phyloP scores from a whole-genome alignment of 2,113 vertebrate genomes.

The Sinocyclocheilus maitianheensis region DNA sequence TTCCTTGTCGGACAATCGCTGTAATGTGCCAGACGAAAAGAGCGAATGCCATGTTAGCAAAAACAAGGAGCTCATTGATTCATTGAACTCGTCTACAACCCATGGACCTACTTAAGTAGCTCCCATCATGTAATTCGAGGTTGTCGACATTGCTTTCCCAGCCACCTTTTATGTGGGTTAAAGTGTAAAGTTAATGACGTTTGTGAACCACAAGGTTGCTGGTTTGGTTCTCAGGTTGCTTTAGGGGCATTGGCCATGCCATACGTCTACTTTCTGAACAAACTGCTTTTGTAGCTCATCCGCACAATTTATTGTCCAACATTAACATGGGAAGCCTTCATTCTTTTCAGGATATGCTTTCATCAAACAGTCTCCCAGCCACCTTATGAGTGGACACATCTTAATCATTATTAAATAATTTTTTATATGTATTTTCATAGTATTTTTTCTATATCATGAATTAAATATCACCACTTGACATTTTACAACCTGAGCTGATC shows the following conservation, averaged over 20 bases:
- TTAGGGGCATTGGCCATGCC: background rate
- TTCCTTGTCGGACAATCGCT: constrained; percentile 19
- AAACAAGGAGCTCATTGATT: constrained; percentile 46
- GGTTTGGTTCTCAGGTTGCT: background rate
- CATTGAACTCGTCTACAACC: background rate
- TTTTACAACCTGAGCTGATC: background rate
- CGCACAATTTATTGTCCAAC: background rate
- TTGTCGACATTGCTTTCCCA: background rate
- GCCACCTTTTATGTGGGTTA: background rate
- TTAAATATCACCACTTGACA: too few relatives aligned
- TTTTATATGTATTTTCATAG: too few relatives aligned
- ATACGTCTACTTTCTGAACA: background rate
- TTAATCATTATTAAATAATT: background rate
- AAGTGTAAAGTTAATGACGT: background rate
- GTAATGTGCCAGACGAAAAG: background rate
- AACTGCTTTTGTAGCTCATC: background rate
- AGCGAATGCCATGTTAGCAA: background rate
- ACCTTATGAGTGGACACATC: background rate
- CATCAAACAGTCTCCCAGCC: background rate
- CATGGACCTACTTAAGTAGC: background rate
- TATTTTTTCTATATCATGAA: too few relatives aligned
- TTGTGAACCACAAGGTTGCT: background rate
- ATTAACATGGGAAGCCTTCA: constrained; percentile 39
- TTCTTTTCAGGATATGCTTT: constrained; percentile 36
- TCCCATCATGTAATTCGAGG: background rate